Base-by-base conservation (phyloP, 1,140 invertebrate genomes). In the Hyles vespertilio region DNA sequence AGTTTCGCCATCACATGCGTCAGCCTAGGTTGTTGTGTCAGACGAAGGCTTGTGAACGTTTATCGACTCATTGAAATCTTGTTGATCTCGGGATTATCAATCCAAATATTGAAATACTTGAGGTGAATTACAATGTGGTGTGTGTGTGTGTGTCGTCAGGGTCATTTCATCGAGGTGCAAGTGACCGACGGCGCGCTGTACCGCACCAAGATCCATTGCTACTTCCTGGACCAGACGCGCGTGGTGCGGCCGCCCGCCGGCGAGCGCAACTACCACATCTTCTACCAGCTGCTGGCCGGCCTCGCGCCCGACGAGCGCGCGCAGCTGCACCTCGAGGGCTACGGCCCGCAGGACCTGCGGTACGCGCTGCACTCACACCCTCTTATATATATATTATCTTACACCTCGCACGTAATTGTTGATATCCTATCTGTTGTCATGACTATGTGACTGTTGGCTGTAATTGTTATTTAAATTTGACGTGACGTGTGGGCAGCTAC, bases 191-290 rank as follows among this genome's bases (percentile, higher is more conserved):
- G 97, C 56, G 96, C 96, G 8, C 89, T 98, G 33, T 98, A 98
- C 84, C 92, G 97, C 76, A 98, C 97, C 3, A 98, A 98, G 91
- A 98, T 98, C 67, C 97, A 98, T 81, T 98, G 96, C 84, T 98
- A 98, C 79, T 98, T 98, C 89, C 88, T 97, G 65, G 97, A 98
- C 79, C 96, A 98, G 89, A 97, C 96, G 34, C 92, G 97, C 55
- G 96, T 98, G 10, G 97, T 98, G 59, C 91, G 93, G 34, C 96
- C 96, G 4, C 89, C 96, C 63, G 91, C 94, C 6, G 94, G 95
- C 74, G 97, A 98, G 88, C 97, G 97, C 75, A 98, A 98, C 89
- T 99, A 98, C 81, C 97, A 98, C 79, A 98, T 98, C 78, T 99
- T 99, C 90, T 99, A 99, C 89, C 97, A 99, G 89, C 95, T 99